Evolutionary conservation across 2,113 vertebrate species (phyloP).

Genomic region (Lutjanus erythropterus): DNA sequence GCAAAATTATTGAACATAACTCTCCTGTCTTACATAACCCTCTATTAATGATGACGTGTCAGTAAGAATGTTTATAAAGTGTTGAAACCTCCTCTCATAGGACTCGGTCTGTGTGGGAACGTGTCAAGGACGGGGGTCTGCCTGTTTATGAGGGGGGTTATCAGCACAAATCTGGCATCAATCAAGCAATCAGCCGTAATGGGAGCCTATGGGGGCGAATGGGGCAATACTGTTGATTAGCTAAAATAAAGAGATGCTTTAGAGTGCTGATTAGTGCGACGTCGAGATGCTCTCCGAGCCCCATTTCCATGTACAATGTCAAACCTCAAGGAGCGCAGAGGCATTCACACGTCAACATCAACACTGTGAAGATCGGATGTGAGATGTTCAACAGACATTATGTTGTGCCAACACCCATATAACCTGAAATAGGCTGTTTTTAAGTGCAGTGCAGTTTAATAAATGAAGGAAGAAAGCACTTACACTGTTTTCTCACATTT

Average conservation of each 20-base stretch:
- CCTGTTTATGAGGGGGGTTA: conserved; percentile 23
- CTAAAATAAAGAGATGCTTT: conserved; percentile 31
- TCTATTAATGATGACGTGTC: not conserved
- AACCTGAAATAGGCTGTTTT: not conserved
- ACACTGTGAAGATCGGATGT: not conserved
- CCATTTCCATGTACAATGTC: conserved; percentile 18
- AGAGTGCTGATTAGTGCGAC: conserved; percentile 35
- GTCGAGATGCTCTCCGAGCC: not conserved
- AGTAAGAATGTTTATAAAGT: not conserved
- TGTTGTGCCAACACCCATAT: not conserved
- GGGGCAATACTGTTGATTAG: conserved; percentile 51
- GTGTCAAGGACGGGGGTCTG: conserved; percentile 11
- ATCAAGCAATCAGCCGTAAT: conserved; percentile 57
- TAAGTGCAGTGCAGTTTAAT: not conserved
- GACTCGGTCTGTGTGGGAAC: conserved; percentile 6
- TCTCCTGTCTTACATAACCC: too few relatives aligned
- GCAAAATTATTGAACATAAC: too few relatives aligned
- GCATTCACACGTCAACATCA: conserved; percentile 4
- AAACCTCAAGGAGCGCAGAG: conserved; percentile 22
- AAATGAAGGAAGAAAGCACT: not conserved
- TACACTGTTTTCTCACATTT: not conserved
- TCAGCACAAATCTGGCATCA: conserved; percentile 51
- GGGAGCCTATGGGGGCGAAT: conserved; percentile 31
- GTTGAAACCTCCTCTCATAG: not conserved
- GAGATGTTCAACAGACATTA: not conserved